Percentiles rank a stretch among this genome's conserved stretches.
Evolutionary conservation across 2,113 vertebrate species (phyloP).

Genomic region (Paratilapia polleni): DNA sequence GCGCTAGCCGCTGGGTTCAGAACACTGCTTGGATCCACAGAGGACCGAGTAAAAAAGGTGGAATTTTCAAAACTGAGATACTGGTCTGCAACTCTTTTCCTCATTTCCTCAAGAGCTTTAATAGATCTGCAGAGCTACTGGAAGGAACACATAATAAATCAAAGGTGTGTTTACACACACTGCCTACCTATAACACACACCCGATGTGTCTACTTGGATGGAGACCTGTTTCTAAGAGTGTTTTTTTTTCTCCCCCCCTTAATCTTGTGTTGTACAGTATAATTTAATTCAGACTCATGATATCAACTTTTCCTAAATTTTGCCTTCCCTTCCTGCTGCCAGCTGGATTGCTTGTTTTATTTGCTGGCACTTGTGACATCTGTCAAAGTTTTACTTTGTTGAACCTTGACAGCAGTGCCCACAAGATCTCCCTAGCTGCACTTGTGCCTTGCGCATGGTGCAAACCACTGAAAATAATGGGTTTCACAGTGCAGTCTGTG

Average conservation of each 20-base stretch:
- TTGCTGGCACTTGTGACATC: accelerated
- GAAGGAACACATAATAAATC: background rate
- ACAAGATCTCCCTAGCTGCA: background rate
- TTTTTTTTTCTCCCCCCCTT: too few species aligned
- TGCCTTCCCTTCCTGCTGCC: background rate
- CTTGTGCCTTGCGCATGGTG: background rate
- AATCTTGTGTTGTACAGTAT: background rate
- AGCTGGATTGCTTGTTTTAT: background rate
- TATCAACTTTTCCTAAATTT: background rate
- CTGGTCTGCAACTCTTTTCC: background rate
- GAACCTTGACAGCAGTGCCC: background rate
- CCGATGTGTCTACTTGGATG: background rate
- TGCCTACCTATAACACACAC: background rate
- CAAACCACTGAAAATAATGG: accelerated
- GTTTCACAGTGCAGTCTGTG: background rate
- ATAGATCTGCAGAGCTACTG: background rate
- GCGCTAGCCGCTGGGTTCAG: background rate
- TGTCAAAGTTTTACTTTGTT: background rate
- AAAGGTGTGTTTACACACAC: background rate
- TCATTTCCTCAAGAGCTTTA: background rate
- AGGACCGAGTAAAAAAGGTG: background rate
- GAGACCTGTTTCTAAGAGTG: background rate
- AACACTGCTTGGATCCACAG: background rate
- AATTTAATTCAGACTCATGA: background rate
- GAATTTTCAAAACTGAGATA: background rate